These are phyloP conservation scores for Aegithalos caudatus DNA, from an alignment of 2,113 vertebrate genomes.

Conservation along the genomic window DNA sequence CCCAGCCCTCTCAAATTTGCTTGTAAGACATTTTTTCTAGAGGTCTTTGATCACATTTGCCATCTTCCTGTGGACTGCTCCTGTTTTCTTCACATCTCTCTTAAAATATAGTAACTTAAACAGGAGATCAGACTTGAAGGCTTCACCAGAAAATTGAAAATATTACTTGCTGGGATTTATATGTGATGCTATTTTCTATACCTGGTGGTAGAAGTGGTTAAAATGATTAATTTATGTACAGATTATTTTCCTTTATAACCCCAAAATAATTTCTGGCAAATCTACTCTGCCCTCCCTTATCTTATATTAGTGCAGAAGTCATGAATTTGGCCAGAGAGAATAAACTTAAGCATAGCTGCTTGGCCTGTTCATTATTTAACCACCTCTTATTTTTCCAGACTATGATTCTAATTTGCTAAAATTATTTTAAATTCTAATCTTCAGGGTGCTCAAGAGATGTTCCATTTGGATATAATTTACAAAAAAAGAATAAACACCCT, in stretches of 20 bases:
- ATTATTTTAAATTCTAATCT: background rate
- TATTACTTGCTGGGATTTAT: background rate
- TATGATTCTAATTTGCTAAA: background rate
- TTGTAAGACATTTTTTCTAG: background rate
- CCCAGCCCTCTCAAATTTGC: background rate
- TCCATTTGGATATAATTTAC: background rate
- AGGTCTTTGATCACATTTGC: constrained; percentile 33
- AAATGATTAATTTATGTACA: background rate
- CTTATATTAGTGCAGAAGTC: background rate
- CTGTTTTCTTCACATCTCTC: background rate
- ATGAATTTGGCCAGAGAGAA: background rate
- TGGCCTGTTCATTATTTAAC: background rate
- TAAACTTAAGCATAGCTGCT: background rate
- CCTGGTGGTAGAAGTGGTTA: background rate
- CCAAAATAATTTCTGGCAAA: background rate
- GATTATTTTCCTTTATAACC: background rate
- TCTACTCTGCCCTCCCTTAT: background rate
- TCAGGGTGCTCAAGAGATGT: background rate
- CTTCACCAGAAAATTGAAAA: constrained; percentile 8
- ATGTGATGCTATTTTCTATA: background rate
- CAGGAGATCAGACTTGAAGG: background rate
- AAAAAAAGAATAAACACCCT: background rate
- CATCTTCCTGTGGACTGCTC: background rate
- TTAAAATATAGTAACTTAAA: constrained; percentile 6
- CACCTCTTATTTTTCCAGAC: background rate